These are phyloP conservation scores for Nothobranchius furzeri DNA, from an alignment of 2,113 vertebrate species.

Conservation along the genomic window DNA sequence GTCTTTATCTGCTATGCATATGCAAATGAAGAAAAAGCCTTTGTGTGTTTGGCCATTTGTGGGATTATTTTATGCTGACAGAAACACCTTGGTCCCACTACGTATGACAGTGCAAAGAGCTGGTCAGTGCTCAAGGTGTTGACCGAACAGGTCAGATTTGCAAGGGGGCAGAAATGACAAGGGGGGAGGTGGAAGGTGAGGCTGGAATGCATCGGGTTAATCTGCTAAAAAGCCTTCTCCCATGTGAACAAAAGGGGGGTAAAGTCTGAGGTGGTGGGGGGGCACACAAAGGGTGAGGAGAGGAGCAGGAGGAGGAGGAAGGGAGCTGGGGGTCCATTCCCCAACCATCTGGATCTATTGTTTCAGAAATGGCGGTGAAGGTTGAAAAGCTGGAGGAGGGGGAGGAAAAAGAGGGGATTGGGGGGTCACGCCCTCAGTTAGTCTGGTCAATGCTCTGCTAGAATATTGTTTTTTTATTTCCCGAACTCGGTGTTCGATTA, in stretches of 20 bases:
- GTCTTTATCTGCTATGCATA: no score
- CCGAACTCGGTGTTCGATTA: background rate
- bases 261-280: conserved; percentile 57
- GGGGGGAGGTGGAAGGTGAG: conserved; percentile 39
- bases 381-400: conserved; percentile 55
- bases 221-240: conserved; percentile 72
- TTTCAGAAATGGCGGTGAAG: conserved; percentile 61
- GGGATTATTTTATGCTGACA: no score
- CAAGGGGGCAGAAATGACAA: conserved; percentile 47
- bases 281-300: conserved; percentile 68
- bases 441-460: conserved; percentile 51
- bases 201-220: conserved; percentile 79
- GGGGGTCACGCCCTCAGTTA: conserved; percentile 54
- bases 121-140: conserved; percentile 25
- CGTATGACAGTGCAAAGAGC: conserved; percentile 12
- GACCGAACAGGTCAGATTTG: conserved; percentile 50
- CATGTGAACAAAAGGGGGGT: conserved; percentile 70
- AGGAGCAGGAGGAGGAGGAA: conserved; percentile 50
- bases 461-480: conserved; percentile 18
- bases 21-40: no score
- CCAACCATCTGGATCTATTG: conserved; percentile 80
- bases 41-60: no score
- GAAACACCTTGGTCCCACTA: no score
- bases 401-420: conserved; percentile 17
- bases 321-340: conserved; percentile 47